phyloP scores from a whole-genome alignment of 2,113 vertebrate genomes.

The Amphiprion ocellaris region DNA sequence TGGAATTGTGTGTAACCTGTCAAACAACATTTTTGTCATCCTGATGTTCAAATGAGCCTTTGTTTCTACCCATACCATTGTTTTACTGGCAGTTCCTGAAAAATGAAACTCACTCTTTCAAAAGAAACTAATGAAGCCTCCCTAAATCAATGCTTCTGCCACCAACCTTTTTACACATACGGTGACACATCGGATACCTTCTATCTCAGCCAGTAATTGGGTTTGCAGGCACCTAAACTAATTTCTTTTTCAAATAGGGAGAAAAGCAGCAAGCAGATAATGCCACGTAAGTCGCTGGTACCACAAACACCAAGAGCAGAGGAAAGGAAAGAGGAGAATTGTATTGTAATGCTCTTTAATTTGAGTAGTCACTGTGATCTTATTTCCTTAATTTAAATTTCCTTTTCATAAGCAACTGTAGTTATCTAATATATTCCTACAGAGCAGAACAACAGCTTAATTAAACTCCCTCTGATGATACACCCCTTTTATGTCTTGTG shows the following conservation, averaged over 20 bases:
- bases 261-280: conserved; percentile 68
- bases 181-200: conserved; percentile 65
- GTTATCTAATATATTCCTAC: not conserved
- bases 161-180: conserved; percentile 65
- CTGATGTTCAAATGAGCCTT: conserved; percentile 6
- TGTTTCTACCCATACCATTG: conserved; percentile 7
- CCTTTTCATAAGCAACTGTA: not conserved
- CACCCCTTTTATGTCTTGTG: not conserved
- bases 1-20: conserved; percentile 17
- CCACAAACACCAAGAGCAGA: conserved; percentile 27
- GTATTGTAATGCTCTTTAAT: not conserved
- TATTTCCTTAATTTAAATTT: not conserved
- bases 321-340: conserved; percentile 4
- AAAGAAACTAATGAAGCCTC: conserved; percentile 57
- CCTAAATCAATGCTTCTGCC: conserved; percentile 61
- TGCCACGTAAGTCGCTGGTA: conserved; percentile 43
- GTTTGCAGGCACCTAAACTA: conserved; percentile 73
- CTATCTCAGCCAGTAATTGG: conserved; percentile 69
- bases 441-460: not conserved
- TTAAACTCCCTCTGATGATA: conserved; percentile 1
- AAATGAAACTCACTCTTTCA: conserved; percentile 46
- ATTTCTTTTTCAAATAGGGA: conserved; percentile 71
- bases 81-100: conserved; percentile 13
- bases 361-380: not conserved
- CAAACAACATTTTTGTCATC: conserved; percentile 17